These are phyloP conservation scores for Aporophyla lueneburgensis DNA, from an alignment of 2,888 invertebrate species.

Conservation along the genomic window DNA sequence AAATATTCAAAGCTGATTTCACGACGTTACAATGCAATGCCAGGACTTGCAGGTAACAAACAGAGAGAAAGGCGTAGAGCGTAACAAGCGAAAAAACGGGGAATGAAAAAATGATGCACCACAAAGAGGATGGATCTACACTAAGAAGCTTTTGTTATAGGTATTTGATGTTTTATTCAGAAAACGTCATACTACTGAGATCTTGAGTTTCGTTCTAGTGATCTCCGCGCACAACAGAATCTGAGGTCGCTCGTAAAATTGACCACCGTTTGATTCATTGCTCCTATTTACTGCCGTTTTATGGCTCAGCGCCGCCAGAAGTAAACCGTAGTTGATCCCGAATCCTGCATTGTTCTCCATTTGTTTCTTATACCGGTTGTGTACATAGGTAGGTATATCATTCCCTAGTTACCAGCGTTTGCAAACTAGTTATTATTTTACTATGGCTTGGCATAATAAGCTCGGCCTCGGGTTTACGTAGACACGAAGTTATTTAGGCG, in stretches of 20 bases:
- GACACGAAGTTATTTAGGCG: constrained; percentile 32
- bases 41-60: constrained; percentile 1
- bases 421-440: constrained; percentile 19
- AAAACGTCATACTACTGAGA: background rate
- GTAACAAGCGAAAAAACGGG: background rate
- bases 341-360: constrained; percentile 55
- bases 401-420: constrained; percentile 6
- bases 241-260: constrained; percentile 77
- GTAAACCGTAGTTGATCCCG: constrained; percentile 43
- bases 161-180: constrained; percentile 12
- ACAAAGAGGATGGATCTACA: background rate
- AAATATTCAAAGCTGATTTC: background rate
- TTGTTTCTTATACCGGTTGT: constrained; percentile 37
- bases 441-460: constrained; percentile 21
- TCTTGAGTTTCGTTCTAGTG: constrained; percentile 34
- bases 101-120: background rate
- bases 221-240: constrained; percentile 41
- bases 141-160: constrained; percentile 1
- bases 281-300: constrained; percentile 73
- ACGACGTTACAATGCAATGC: background rate
- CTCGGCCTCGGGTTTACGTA: constrained; percentile 28
- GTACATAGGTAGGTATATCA: background rate
- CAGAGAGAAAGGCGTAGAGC: background rate
- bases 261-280: constrained; percentile 77
- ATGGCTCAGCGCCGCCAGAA: constrained; percentile 66